A percentile compares a stretch with the other conserved stretches of the same genome.
These are phyloP conservation scores for Tiliacea aurago DNA, from an alignment of 2,888 invertebrate species.

Conservation along the genomic window DNA sequence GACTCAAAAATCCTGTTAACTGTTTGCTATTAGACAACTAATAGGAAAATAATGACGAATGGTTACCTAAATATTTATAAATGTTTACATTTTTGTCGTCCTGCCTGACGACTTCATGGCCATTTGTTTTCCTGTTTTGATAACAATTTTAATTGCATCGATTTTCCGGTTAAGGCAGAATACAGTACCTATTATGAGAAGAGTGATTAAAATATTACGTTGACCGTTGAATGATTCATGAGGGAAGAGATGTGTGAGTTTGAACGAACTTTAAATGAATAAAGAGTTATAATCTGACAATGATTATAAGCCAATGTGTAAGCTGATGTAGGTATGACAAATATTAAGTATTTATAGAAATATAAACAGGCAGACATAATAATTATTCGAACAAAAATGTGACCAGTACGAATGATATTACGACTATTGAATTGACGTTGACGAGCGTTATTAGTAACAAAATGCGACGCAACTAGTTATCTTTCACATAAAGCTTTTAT, in stretches of 20 bases:
- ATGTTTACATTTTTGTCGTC: conserved; percentile 21
- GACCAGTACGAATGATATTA: conserved; percentile 42
- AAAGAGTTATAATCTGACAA: conserved; percentile 38
- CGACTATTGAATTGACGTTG: conserved; percentile 29
- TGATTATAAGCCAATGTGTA: conserved; percentile 58
- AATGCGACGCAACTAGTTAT: conserved; percentile 59
- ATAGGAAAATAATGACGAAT: conserved; percentile 10
- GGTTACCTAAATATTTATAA: conserved; percentile 12
- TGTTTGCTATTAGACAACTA: not conserved
- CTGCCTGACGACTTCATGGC: conserved; percentile 19
- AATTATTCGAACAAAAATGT: conserved; percentile 40
- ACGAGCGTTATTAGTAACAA: conserved; percentile 60
- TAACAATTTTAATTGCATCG: conserved; percentile 30
- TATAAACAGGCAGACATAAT: conserved; percentile 45
- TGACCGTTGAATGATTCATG: conserved; percentile 36
- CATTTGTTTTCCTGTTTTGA: conserved; percentile 54
- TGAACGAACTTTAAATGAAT: conserved; percentile 36
- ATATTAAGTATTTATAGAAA: conserved; percentile 37
- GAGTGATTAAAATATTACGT: conserved; percentile 32
- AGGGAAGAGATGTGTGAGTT: conserved; percentile 28
- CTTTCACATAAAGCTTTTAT: conserved; percentile 60
- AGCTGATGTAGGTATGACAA: conserved; percentile 58
- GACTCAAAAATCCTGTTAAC: conserved; percentile 1
- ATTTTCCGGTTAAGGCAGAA: conserved; percentile 52
- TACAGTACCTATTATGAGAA: conserved; percentile 34